These are phyloP conservation scores for Connochaetes taurinus DNA, from an alignment of 2,113 vertebrate genomes.

Conservation along the genomic window DNA sequence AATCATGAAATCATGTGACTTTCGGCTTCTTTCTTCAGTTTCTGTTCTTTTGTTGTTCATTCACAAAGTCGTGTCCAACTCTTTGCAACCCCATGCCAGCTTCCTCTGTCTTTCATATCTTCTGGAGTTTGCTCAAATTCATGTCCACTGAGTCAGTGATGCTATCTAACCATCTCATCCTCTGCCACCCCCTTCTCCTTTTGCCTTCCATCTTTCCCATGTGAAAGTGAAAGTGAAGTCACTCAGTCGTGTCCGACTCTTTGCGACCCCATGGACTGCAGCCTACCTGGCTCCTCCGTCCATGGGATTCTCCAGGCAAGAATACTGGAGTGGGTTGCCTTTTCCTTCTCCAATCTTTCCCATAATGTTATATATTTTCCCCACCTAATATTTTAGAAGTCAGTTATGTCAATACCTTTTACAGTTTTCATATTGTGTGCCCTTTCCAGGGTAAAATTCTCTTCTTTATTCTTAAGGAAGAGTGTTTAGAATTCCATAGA, in stretches of 20 bases:
- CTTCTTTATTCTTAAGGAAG: neutral
- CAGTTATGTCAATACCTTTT: neutral
- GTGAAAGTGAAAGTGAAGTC: no score
- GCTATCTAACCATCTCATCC: neutral
- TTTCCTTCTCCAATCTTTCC: neutral
- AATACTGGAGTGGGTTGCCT: no score
- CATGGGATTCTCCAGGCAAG: no score
- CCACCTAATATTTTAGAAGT: neutral
- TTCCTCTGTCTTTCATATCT: neutral
- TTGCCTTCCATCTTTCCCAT: neutral
- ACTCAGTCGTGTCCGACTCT: no score
- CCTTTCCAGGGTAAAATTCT: neutral
- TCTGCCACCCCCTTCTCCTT: neutral
- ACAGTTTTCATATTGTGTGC: neutral
- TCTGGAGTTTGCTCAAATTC: neutral
- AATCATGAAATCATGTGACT: neutral
- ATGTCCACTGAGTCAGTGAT: neutral
- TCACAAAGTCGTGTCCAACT: neutral
- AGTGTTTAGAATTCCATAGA: neutral
- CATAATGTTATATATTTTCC: neutral
- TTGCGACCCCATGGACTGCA: no score
- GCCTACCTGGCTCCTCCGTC: no score
- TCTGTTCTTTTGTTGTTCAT: neutral
- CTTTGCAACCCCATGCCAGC: neutral
- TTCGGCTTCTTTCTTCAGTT: neutral